A percentile compares a stretch with the other conserved stretches of the same genome.
phyloP scores from a whole-genome alignment of 2,113 vertebrate species.

The Hippocampus zosterae region DNA sequence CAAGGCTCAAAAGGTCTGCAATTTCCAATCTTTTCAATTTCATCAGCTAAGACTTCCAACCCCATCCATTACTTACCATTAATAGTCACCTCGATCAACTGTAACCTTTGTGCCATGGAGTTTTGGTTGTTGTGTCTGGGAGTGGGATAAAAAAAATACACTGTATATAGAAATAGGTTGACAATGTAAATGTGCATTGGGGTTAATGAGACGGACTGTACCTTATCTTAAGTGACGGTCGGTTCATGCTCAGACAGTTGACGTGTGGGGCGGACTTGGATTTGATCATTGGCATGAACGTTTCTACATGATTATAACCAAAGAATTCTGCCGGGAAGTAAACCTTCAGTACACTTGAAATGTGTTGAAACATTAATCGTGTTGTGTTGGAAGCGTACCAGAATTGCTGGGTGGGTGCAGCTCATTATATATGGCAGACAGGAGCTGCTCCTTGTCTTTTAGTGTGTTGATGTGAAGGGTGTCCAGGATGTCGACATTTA shows the following conservation, averaged over 20 bases:
- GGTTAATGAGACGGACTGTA: slow-evolving; percentile 11
- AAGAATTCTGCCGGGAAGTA: slow-evolving; percentile 33
- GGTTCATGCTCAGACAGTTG: slow-evolving; percentile 40
- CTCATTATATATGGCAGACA: slow-evolving; percentile 71
- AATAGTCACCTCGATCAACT: slow-evolving; percentile 67
- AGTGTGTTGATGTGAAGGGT: slow-evolving; percentile 59
- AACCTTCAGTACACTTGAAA: background rate
- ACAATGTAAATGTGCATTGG: background rate
- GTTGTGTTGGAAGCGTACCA: slow-evolving; percentile 40
- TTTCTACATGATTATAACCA: slow-evolving; percentile 44
- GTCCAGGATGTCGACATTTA: slow-evolving; percentile 63
- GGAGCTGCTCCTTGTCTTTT: slow-evolving; percentile 67
- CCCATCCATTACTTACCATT: slow-evolving; percentile 53
- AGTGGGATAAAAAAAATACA: background rate
- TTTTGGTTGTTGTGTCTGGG: slow-evolving; percentile 53
- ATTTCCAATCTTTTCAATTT: background rate
- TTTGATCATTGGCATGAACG: slow-evolving; percentile 53
- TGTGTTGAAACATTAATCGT: background rate
- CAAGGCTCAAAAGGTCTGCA: background rate
- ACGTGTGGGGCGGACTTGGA: slow-evolving; percentile 53
- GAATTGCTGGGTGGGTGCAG: slow-evolving; percentile 64
- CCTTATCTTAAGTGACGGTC: slow-evolving; percentile 52
- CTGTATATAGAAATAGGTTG: background rate
- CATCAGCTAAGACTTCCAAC: background rate
- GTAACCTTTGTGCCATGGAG: slow-evolving; percentile 35